Evolutionary conservation across 2,113 vertebrate genomes (phyloP), one percentile per base, ranked within the genome.

Genomic region (Pseudorhombus dupliciocellatus): DNA sequence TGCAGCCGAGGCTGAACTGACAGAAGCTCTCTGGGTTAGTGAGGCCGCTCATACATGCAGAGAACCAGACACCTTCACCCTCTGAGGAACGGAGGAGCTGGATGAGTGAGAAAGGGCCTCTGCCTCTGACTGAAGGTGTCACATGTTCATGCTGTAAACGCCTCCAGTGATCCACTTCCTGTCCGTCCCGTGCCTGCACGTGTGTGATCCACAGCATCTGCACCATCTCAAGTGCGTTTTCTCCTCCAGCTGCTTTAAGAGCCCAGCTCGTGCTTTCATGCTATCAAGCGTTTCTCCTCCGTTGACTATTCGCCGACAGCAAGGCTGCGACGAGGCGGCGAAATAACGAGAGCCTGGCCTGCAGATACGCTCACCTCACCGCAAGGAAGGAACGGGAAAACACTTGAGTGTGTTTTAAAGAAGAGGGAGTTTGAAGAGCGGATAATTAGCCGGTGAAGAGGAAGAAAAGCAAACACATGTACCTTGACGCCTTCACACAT

Each of bases 331-430:
- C 26, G 46, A 68, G n/a, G 68, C 70, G 67, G 76, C 21, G 58
- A 70, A 72, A 84, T 21, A 52, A 61, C 58, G 42, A 57, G 40
- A 68, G 74, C 70, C 57, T 63, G 53, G 67, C 59, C 53, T 62
- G 66, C 51, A 73, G 81, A 84, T 82, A 76, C 75, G 82, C 78
- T 57, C 83, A 80, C 70, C 60, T 80, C 59, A 37, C 75, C 64
- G 40, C 85, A 81, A 80, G 2, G 66, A 79, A 81, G 73, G 78
- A 59, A 86, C 68, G 77, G 75, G 68, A 73, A 82, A 79, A 68
- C 64, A 65, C 60, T 75, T 53, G 69, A 79, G 59, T 80, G 57
- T 48, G 59, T 84, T 79, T 69, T 63, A 74, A 83, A 52, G 65
- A 9, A 51, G 28, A 77, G 51, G 15, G 66, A 79, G 74, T 25